Evolutionary conservation across 2,888 invertebrate genomes (phyloP), one percentile per base, ranked within the genome.

Genomic region (Scaptomyza flava): DNA sequence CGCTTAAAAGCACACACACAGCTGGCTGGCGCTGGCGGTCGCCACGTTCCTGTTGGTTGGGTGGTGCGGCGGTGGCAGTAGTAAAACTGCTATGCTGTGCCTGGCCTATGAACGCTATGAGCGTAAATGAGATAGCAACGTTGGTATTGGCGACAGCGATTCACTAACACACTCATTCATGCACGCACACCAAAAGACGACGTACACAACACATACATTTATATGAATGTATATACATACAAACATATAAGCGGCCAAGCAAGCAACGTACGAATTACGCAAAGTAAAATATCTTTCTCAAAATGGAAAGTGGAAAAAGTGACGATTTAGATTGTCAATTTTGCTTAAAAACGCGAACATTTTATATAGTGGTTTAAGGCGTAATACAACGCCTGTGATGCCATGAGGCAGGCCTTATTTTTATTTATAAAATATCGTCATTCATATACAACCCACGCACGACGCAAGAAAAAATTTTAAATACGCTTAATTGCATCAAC

Each of bases 231-330:
- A 65, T 59, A 57, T 48, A 27, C 27, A 36, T 51, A 59, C 23
- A 34, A 59, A 67, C 53, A 75, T 58, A 70, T 71, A 71, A 62
- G 65, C 73, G 65, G 68, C 66, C 68, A 73, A 72, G 68, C 82
- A 68, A 65, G 61, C 80, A 81, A 81, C 70, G 81, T 79, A 90
- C 80, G 84, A 91, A 90, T 90, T 91, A 90, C 89, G 91, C 90
- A 90, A 91, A 90, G 87, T 87, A 70, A 89, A 86, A 89, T 82
- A 88, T 84, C 81, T 84, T 80, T 61, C 79, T 85, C 79, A 83
- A 90, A 89, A 87, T 84, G 84, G 84, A 89, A 90, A 89, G 82
- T 81, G 77, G 70, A 82, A 89, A 89, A 89, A 79, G 75, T 74
- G 83, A 70, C 73, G 80, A 77, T 47, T 68, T 50, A 50, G 59